A percentile compares a stretch with the other conserved stretches of the same genome.
Evolutionary conservation across 2,888 invertebrate species (phyloP).

Genomic region (Eutolmus rufibarbis): DNA sequence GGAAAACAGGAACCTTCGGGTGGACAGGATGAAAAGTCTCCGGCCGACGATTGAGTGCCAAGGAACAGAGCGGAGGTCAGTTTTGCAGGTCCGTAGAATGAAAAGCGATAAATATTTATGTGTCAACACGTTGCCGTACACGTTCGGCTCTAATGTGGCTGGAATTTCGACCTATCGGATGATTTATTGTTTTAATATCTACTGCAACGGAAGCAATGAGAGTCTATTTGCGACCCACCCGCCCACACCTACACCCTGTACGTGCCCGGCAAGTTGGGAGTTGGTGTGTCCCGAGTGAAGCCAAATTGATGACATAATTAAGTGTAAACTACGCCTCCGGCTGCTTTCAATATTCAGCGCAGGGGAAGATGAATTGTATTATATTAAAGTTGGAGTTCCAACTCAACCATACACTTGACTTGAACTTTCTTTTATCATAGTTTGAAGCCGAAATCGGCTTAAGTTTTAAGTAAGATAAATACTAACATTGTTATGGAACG

Average conservation of each 20-base stretch:
- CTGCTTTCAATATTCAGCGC: slow-evolving; percentile 3
- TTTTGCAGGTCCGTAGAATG: slow-evolving; percentile 18
- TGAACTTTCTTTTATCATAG: background rate
- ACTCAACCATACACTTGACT: background rate
- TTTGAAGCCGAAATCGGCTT: background rate
- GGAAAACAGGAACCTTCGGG: slow-evolving; percentile 16
- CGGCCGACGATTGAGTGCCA: slow-evolving; percentile 24
- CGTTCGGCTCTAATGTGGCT: slow-evolving; percentile 33
- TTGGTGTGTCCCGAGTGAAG: background rate
- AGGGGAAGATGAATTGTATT: background rate
- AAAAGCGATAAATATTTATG: slow-evolving; percentile 41
- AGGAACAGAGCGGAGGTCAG: background rate
- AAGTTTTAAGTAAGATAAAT: background rate
- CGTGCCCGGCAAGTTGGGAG: slow-evolving; percentile 6
- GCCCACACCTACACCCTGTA: background rate
- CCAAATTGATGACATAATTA: slow-evolving; percentile 26
- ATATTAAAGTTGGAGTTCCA: background rate
- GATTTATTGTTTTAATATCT: slow-evolving; percentile 43
- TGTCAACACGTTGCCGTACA: slow-evolving; percentile 41
- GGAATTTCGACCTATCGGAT: slow-evolving; percentile 40
- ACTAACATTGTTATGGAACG: background rate
- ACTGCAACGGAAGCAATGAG: slow-evolving; percentile 37
- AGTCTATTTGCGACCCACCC: slow-evolving; percentile 21
- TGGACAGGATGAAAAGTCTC: slow-evolving; percentile 22
- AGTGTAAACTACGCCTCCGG: slow-evolving; percentile 34